Evolutionary conservation across 1,140 invertebrate species (phyloP), one percentile per base, ranked within the genome.

Genomic region (Leptoteleia sp.): DNA sequence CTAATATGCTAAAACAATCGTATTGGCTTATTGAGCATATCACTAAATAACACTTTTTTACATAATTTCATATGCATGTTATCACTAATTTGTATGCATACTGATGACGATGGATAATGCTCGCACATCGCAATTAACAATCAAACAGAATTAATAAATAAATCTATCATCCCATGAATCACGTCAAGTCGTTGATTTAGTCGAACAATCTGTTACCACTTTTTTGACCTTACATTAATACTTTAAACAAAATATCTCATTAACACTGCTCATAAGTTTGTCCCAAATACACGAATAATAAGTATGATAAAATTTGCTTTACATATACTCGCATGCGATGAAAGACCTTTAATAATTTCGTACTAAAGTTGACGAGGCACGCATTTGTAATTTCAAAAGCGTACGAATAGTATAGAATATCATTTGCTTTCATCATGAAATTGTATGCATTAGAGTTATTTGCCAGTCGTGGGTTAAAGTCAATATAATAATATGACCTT

Each of bases 261-360:
- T 48, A 48, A 57, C 50, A 61, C 37, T 17, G 22, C 37, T 61
- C 42, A 55, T 16, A 40, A 54, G 47, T 57, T 70, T 38, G 52
- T 70, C 40, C 37, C 33, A 54, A 76, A 68, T 42, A 70, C 35
- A 64, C 57, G 42, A 15, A 70, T 57, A 62, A 68, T 61, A 70
- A 48, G 57, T 50, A 70, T 70, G 65, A 76, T 70, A 57, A 64
- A 55, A 62, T 70, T 76, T 59, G 35, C 65, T 77, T 70, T 59
- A 54, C 59, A 42, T 64, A 57, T 16, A 42, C 43, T 76, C 62
- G 55, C 48, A 62, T 76, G 55, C 72, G 40, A 76, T 68, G 45
- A 76, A 76, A 76, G 72, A 76, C 55, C 47, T 57, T 62, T 62
- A 76, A n/a, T n/a, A n/a, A 76, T 76, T 68, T 76, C 64, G 57